Conservation (phyloP, 2,797 vertebrate species). For the Sebastes taczanowskii region DNA sequence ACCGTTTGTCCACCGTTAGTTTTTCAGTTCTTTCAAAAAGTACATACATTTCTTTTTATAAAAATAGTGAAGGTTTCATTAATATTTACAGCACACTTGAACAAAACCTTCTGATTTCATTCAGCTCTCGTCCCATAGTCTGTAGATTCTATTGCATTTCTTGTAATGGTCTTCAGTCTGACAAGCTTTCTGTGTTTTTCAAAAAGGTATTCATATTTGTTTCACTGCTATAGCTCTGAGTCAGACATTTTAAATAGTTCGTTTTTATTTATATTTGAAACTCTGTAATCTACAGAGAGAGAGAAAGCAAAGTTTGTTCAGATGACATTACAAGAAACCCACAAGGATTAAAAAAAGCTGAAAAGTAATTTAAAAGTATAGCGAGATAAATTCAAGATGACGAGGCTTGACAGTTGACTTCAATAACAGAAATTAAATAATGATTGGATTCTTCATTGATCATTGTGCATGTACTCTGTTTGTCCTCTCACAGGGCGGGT, state of each 20-base stretch:
- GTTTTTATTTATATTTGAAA: not conserved
- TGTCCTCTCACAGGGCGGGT: slow-evolving; percentile 54
- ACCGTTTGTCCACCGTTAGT: not conserved
- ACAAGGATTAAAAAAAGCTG: not conserved
- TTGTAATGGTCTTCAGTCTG: slow-evolving; percentile 5
- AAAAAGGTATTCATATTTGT: not conserved
- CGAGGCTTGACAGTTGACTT: slow-evolving; percentile 17
- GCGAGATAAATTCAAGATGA: slow-evolving; percentile 26
- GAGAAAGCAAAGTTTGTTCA: not conserved
- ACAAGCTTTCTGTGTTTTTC: not conserved
- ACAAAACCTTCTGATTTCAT: not conserved
- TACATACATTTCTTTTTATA: not conserved
- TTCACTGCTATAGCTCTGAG: not conserved
- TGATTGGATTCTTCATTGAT: slow-evolving; percentile 60
- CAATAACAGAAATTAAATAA: slow-evolving; percentile 48
- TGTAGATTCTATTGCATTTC: not conserved
- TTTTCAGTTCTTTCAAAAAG: not conserved
- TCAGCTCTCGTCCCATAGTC: not conserved
- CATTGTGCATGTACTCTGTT: slow-evolving; percentile 31
- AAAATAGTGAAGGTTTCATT: not conserved
- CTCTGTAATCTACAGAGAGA: not conserved
- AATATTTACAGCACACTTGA: not conserved
- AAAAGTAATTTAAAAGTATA: not conserved
- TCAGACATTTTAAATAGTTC: not conserved
- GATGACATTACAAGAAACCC: not conserved